Percentiles rank a stretch among this genome's conserved stretches.
Conservation (phyloP, 2,113 vertebrate species). For the Tachysurus vachellii region DNA sequence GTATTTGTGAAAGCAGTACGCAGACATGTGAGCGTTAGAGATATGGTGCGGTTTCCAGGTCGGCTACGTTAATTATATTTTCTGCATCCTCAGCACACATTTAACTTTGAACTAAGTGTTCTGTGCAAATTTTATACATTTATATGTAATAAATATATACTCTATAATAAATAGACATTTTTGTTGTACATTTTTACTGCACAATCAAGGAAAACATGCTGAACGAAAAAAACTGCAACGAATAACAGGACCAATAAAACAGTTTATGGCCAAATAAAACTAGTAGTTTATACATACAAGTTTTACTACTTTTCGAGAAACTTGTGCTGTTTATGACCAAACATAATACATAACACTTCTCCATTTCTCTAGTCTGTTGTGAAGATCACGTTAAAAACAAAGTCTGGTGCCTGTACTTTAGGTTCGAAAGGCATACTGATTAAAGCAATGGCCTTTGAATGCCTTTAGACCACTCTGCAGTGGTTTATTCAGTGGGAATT, state of each 20-base stretch:
- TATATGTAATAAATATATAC: no score
- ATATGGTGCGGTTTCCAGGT: background rate
- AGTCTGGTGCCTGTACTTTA: background rate
- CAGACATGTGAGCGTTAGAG: background rate
- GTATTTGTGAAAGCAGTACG: background rate
- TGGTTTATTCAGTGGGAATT: background rate
- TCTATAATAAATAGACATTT: background rate
- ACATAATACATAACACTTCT: background rate
- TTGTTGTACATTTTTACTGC: background rate
- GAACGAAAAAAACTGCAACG: background rate
- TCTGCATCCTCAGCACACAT: background rate
- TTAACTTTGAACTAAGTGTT: background rate
- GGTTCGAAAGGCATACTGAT: background rate
- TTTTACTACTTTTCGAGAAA: background rate
- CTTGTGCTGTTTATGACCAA: background rate
- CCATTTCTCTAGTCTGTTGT: background rate
- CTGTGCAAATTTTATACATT: background rate
- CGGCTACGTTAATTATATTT: background rate
- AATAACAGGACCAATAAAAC: slow-evolving; percentile 1
- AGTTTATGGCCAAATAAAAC: slow-evolving; percentile 1
- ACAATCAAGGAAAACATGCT: background rate
- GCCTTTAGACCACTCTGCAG: background rate
- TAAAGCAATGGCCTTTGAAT: background rate
- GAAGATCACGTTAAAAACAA: background rate
- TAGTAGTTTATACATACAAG: background rate